These are phyloP conservation scores for Sebastes elongatus DNA, from an alignment of 2,797 vertebrate genomes.

Conservation along the genomic window DNA sequence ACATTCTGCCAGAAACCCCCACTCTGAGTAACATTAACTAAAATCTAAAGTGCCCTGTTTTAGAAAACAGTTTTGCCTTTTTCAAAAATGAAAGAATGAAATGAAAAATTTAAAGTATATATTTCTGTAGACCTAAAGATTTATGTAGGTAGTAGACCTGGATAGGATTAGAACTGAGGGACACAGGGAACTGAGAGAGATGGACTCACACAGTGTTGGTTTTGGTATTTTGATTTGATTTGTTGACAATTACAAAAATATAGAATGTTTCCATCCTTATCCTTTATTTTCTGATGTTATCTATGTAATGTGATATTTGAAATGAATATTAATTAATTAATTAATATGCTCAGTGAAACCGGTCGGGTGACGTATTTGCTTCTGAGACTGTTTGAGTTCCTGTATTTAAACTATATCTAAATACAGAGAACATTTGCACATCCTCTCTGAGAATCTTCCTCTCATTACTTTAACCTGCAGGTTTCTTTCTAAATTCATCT, in stretches of 20 bases:
- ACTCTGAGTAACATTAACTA: neutral
- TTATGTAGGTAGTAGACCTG: neutral
- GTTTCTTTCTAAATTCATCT: constrained; percentile 25
- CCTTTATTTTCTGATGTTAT: neutral
- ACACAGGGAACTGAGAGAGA: neutral
- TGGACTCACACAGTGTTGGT: neutral
- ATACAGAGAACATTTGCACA: neutral
- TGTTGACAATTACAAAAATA: too few relatives aligned
- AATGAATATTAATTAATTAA: neutral
- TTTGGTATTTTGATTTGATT: neutral
- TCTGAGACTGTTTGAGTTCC: neutral
- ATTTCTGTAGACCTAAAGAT: neutral
- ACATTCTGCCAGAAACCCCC: neutral
- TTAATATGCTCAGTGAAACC: neutral
- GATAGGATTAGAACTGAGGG: neutral
- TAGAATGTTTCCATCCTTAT: neutral
- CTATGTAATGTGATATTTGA: neutral
- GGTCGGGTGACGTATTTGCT: neutral
- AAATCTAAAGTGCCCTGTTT: neutral
- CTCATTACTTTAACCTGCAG: constrained; percentile 26
- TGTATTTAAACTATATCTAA: neutral
- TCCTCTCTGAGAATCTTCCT: neutral
- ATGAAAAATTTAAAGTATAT: neutral
- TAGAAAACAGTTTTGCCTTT: neutral
- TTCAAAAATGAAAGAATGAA: too few relatives aligned